Conservation (phyloP, 1,140 invertebrate genomes). For the Cardiocondyla obscurior region DNA sequence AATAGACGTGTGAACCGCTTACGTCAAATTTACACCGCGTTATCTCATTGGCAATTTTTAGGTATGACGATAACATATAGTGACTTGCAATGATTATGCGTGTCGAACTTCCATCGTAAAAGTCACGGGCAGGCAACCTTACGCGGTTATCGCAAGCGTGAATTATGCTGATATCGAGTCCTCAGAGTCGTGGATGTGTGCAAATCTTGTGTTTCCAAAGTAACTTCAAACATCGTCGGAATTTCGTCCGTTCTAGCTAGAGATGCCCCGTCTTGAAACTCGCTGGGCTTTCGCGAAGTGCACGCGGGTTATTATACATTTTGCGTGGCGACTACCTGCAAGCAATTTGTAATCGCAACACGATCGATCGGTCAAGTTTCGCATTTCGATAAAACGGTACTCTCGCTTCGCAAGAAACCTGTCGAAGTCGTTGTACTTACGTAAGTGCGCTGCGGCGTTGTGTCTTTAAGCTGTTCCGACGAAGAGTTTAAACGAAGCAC, state of each 20-base stretch:
- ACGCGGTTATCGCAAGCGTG: neutral
- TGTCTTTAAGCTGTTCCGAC: neutral
- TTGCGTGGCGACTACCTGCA: neutral
- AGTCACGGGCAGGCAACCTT: neutral
- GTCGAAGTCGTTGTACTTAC: constrained; percentile 52
- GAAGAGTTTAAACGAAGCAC: neutral
- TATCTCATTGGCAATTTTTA: constrained; percentile 42
- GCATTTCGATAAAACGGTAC: neutral
- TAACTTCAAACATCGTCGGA: neutral
- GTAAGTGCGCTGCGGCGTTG: constrained; percentile 35
- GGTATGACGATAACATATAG: constrained; percentile 25
- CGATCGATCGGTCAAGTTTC: neutral
- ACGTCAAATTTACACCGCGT: neutral
- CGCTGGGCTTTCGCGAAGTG: neutral
- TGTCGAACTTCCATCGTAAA: neutral
- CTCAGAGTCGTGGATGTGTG: neutral
- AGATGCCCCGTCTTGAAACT: no score
- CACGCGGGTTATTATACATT: neutral
- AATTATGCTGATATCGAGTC: neutral
- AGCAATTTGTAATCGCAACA: neutral
- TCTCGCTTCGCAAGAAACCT: neutral
- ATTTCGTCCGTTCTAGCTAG: neutral
- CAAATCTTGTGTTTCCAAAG: neutral
- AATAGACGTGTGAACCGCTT: no score
- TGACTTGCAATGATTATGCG: constrained; percentile 30